Percentiles rank a stretch among this genome's conserved stretches.
These are phyloP conservation scores for Hydractinia symbiolongicarpus DNA, from an alignment of 30 jellyfish, hydroid and myxozoan genomes.

Conservation along the genomic window DNA sequence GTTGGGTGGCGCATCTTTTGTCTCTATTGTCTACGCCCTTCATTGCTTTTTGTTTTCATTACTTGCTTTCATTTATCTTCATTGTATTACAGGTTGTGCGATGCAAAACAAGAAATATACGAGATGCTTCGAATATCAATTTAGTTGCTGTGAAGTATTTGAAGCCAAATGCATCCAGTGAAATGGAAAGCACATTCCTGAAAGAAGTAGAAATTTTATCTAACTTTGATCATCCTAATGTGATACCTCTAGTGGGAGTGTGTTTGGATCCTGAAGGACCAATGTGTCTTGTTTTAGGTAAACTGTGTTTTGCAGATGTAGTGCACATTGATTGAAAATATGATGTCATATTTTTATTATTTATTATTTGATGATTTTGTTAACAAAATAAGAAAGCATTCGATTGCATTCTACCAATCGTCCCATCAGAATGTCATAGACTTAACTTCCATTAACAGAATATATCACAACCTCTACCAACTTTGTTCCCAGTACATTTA, in stretches of 20 bases:
- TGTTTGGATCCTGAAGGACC: slow-evolving; percentile 48
- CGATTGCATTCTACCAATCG: no score
- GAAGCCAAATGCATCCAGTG: slow-evolving; percentile 58
- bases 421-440: no score
- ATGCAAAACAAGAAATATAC: background rate
- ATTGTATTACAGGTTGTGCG: background rate
- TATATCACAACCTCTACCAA: no score
- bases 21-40: no score
- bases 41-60: no score
- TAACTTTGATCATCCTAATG: slow-evolving; percentile 52
- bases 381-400: background rate
- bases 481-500: no score
- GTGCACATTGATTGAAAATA: background rate
- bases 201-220: slow-evolving; percentile 55
- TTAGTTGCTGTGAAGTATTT: slow-evolving; percentile 66
- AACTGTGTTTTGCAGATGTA: background rate
- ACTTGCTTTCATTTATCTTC: background rate
- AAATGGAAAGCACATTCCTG: slow-evolving; percentile 41
- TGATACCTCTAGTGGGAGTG: slow-evolving; percentile 51
- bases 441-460: no score
- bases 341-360: background rate
- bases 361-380: no score
- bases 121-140: background rate
- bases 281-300: slow-evolving; percentile 24
- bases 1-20: no score